phyloP scores from a whole-genome alignment of 2,888 invertebrate species.

The Perizoma affinitatum region DNA sequence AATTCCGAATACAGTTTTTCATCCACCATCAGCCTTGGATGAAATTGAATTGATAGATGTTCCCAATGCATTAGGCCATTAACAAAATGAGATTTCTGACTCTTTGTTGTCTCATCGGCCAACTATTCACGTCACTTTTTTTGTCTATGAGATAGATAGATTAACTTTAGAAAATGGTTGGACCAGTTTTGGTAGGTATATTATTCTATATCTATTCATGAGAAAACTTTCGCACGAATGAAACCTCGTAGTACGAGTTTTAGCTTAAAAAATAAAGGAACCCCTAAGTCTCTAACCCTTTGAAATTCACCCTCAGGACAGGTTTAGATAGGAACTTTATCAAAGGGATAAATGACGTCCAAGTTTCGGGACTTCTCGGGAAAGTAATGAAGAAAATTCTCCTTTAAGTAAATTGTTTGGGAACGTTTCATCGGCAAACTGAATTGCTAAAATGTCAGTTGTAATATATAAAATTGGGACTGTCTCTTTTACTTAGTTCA shows the following conservation, averaged over 20 bases:
- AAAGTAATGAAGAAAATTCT: constrained; percentile 40
- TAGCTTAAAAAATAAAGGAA: constrained; percentile 21
- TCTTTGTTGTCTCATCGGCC: constrained; percentile 8
- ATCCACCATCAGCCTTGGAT: constrained; percentile 1
- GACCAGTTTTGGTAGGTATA: no score
- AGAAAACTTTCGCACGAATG: no score
- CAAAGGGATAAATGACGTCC: constrained; percentile 39
- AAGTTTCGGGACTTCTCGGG: constrained; percentile 28
- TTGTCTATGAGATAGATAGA: neutral
- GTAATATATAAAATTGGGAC: constrained; percentile 22
- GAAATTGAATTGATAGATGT: constrained; percentile 14
- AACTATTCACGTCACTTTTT: constrained; percentile 1
- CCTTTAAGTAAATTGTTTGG: constrained; percentile 41
- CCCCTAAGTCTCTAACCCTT: constrained; percentile 29
- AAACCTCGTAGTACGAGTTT: constrained; percentile 1
- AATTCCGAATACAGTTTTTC: constrained; percentile 6
- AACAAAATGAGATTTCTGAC: constrained; percentile 9
- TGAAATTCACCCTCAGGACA: constrained; percentile 34
- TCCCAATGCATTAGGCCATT: constrained; percentile 9
- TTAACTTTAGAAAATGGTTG: neutral
- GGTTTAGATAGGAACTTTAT: constrained; percentile 37
- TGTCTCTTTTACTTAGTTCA: constrained; percentile 5
- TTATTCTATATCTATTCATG: no score
- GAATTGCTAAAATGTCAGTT: constrained; percentile 32
- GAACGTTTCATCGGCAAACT: constrained; percentile 32